These are phyloP conservation scores for Bolinopsis microptera DNA, from an alignment of 37 sponge, comb jelly and placozoan species.

Conservation along the genomic window DNA sequence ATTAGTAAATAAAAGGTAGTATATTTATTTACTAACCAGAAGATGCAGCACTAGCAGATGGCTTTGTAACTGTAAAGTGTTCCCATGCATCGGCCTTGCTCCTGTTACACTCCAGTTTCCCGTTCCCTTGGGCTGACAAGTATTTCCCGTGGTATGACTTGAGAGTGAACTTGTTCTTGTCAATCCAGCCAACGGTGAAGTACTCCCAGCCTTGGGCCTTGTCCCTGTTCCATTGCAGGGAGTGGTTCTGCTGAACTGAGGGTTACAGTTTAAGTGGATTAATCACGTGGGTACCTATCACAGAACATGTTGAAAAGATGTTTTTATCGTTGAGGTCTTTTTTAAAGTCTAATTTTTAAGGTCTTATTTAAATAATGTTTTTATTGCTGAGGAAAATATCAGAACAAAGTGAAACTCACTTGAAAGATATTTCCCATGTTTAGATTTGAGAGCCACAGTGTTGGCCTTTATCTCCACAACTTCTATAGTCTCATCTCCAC, in stretches of 20 bases:
- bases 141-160: neutral
- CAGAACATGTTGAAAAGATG: no score
- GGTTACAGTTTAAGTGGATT: neutral
- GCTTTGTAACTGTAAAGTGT: neutral
- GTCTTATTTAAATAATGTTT: no score
- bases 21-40: no score
- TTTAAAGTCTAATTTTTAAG: no score
- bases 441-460: slow-evolving; percentile 41
- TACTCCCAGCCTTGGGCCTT: slow-evolving; percentile 9
- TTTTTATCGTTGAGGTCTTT: no score
- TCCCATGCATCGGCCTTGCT: neutral
- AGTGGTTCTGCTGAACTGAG: neutral
- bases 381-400: no score
- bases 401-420: no score
- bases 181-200: neutral
- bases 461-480: neutral
- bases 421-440: slow-evolving; percentile 25
- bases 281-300: no score
- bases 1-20: no score
- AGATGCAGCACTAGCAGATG: neutral
- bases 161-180: neutral
- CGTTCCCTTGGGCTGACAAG: neutral
- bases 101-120: neutral
- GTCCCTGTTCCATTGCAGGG: slow-evolving; percentile 12
- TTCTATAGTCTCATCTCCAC: neutral